These are phyloP conservation scores for Leucoraja ocellata DNA, from an alignment of 2,797 vertebrate species.

Conservation along the genomic window DNA sequence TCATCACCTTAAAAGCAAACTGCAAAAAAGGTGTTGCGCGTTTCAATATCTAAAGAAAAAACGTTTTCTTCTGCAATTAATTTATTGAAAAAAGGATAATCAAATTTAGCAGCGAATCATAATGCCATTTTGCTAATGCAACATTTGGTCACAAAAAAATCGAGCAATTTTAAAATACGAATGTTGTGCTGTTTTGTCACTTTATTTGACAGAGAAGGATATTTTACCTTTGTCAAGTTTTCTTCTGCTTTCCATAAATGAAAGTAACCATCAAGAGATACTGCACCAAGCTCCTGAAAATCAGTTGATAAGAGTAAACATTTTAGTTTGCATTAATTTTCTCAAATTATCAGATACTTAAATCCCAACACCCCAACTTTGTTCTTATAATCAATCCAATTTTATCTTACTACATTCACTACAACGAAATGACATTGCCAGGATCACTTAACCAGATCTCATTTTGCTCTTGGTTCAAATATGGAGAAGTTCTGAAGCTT, in stretches of 20 bases:
- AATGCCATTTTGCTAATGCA: background rate
- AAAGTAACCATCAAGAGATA: constrained; percentile 94
- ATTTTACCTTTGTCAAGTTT: constrained; percentile 78
- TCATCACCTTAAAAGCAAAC: background rate
- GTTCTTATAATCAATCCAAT: background rate
- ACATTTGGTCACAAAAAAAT: background rate
- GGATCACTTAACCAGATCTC: too few relatives aligned
- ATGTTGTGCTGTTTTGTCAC: background rate
- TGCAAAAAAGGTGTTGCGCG: background rate
- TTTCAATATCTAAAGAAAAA: background rate
- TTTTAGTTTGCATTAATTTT: background rate
- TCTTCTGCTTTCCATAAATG: constrained; percentile 96
- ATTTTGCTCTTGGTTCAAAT: too few relatives aligned
- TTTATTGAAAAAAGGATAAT: background rate
- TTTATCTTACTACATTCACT: background rate
- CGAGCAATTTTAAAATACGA: background rate
- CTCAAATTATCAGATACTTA: background rate
- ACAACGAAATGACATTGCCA: background rate
- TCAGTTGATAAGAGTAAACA: constrained; percentile 2
- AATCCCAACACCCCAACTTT: background rate
- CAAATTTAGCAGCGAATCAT: background rate
- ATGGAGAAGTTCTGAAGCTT: too few relatives aligned
- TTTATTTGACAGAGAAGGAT: background rate
- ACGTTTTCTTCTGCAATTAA: background rate
- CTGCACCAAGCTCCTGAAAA: constrained; percentile 84